Evolutionary conservation across 2,113 vertebrate genomes (phyloP).

Genomic region (Pao palembangensis): DNA sequence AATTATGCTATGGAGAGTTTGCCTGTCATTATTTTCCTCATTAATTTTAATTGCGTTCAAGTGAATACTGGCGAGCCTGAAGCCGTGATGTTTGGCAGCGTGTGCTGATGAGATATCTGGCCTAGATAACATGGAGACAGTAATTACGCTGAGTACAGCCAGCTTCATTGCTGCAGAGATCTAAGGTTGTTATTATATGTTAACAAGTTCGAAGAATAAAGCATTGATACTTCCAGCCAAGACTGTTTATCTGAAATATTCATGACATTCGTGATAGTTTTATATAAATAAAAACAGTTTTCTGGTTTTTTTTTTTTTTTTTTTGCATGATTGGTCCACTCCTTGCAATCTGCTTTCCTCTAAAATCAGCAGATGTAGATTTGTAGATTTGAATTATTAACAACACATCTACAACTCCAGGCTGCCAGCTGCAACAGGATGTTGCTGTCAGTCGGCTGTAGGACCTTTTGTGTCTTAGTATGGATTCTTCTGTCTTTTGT

Average conservation of each 20-base stretch:
- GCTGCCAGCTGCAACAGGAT: neutral
- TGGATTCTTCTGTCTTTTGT: no score
- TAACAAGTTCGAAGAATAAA: no score
- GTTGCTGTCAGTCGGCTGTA: neutral
- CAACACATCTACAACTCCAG: neutral
- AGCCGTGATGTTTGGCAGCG: conserved; percentile 28
- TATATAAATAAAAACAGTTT: no score
- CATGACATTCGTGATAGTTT: no score
- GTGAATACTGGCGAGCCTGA: conserved; percentile 22
- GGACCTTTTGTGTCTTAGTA: neutral
- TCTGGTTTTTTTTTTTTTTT: no score
- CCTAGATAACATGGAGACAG: conserved; percentile 43
- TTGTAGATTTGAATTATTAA: neutral
- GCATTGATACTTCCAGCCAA: no score
- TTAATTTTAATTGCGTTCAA: conserved; percentile 16
- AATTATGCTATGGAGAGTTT: neutral
- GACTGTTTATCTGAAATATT: no score
- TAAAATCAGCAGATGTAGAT: neutral
- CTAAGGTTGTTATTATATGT: no score
- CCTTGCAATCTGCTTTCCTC: neutral
- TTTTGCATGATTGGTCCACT: neutral
- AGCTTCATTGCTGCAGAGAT: neutral
- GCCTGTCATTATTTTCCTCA: neutral
- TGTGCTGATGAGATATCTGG: conserved; percentile 43
- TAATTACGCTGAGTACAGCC: conserved; percentile 24